phyloP scores from a whole-genome alignment of 2,113 vertebrate species.

The Triplophysa siluroides region DNA sequence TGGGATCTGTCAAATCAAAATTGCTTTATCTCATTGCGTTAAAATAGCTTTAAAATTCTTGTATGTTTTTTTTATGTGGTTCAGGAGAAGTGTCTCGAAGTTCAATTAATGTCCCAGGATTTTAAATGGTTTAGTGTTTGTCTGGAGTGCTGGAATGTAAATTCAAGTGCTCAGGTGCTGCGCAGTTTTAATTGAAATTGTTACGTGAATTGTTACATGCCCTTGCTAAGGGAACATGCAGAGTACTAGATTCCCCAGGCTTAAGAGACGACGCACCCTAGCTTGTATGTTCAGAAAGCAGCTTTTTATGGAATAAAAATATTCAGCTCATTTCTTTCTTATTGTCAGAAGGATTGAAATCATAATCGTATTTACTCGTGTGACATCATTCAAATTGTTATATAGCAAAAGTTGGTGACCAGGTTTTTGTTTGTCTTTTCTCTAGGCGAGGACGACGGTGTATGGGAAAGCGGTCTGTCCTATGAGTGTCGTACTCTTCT shows the following conservation, averaged over 20 bases:
- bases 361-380: no score
- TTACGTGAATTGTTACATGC: neutral
- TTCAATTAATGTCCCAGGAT: neutral
- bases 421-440: constrained; percentile 19
- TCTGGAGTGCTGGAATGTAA: neutral
- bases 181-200: neutral
- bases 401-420: constrained; percentile 4
- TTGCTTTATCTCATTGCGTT: neutral
- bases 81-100: neutral
- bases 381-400: neutral
- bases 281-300: neutral
- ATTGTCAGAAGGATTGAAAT: neutral
- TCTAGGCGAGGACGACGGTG: constrained; percentile 93
- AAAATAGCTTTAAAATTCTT: neutral
- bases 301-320: neutral
- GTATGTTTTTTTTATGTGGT: neutral
- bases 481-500: constrained; percentile 97
- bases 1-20: constrained; percentile 3
- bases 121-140: neutral
- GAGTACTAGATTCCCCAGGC: neutral
- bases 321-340: neutral
- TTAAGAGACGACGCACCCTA: neutral
- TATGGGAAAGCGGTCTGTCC: constrained; percentile 97
- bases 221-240: neutral
- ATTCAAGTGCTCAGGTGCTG: neutral